Evolutionary conservation across 2,113 vertebrate genomes (phyloP), one percentile per base, ranked within the genome.

Genomic region (Phaethornis superciliosus): DNA sequence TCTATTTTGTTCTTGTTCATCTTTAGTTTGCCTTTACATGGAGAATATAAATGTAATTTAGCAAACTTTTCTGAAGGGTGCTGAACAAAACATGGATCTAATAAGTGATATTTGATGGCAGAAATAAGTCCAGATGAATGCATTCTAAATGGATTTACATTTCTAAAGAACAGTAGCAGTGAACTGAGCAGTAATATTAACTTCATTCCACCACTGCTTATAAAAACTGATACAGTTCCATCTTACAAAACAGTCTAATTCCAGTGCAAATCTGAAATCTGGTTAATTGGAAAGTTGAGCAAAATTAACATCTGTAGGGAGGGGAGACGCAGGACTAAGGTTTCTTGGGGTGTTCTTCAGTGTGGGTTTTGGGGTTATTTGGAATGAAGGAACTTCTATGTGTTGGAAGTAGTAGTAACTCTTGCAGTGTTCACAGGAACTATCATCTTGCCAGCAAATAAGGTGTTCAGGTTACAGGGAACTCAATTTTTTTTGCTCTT

Each of bases 131-230:
- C 56, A 65, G 82, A 54, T 35, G 59, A 90, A 24, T 22, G 18
- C 4, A 5, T 9, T 82, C 7, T 28, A 27, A 51, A 26, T 52
- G 20, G 7, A n/a, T 65, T 72, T 62, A 21, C 0, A 0, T 33
- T 62, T 55, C 15, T 35, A 7, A 67, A 15, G n/a, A 67, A 54
- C 35, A 83, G 54, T n/a, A 83, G 28, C 52, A 47, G 22, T 44
- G 59, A 70, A 88, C 33, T 47, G 18, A 69, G 6, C 37, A 4
- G 0, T 64, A 37, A 35, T 27, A 3, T 2, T 56, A 63, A 24
- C 33, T 82, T 81, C 3, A 13, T 33, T 71, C 27, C 77, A 42
- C 35, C 0, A 0, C 44, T 84, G 60, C 44, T 63, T 70, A 42
- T 56, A 42, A 84, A 83, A 86, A 63, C 47, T 47, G 42, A 26